phyloP scores from a whole-genome alignment of 2,113 vertebrate species.

The Dromaius novaehollandiae region DNA sequence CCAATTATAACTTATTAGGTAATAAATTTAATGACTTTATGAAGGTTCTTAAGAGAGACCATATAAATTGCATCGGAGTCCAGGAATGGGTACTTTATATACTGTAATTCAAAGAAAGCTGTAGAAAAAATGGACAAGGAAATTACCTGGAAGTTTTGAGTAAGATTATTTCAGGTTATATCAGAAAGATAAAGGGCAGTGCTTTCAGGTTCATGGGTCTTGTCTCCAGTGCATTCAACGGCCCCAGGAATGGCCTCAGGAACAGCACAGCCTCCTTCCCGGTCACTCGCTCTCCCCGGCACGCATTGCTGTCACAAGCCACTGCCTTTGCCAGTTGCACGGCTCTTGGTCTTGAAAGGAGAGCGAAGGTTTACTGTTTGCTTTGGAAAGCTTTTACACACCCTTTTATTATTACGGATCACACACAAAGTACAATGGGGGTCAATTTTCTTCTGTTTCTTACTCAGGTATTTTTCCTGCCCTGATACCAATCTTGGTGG shows the following conservation, averaged over 20 bases:
- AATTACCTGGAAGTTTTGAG: background rate
- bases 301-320: background rate
- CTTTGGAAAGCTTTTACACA: background rate
- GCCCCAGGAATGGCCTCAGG: background rate
- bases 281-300: background rate
- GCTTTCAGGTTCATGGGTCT: background rate
- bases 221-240: background rate
- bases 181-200: background rate
- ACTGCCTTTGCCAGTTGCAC: fast-evolving
- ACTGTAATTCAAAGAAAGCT: background rate
- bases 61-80: background rate
- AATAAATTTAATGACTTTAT: constrained; percentile 40
- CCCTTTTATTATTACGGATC: background rate
- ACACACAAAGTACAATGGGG: background rate
- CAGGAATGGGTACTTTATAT: background rate
- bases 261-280: fast-evolving
- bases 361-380: background rate
- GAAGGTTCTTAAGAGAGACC: background rate
- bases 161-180: background rate
- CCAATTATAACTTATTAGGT: background rate
- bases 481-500: background rate
- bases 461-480: background rate
- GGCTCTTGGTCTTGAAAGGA: background rate
- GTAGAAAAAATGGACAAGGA: background rate
- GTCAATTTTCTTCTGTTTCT: constrained; percentile 1